Evolutionary conservation across 2,113 vertebrate genomes (phyloP), one percentile per base, ranked within the genome.

Genomic region (Neopipo cinnamomea): DNA sequence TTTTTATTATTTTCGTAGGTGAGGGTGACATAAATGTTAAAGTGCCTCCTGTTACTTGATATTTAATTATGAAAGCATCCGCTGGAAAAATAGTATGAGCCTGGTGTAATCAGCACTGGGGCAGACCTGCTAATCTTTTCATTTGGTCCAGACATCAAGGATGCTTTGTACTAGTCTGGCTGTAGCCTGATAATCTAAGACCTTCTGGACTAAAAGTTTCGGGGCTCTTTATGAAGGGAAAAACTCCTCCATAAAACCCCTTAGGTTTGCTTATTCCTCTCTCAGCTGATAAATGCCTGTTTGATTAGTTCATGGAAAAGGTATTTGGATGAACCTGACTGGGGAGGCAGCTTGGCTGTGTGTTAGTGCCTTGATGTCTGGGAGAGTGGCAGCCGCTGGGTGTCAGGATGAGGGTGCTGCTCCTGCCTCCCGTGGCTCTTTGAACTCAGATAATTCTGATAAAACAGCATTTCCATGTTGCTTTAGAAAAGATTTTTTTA

Each of bases 41-140:
- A 92, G 66, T 75, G 70, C 53, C 86, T 96, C 58, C 73, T 62
- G 88, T 92, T 93, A 85, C 84, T 95, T 79, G 91, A 73, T 91
- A 93, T 35, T 92, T 95, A 92, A 94, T 95, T 96, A 89, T 61
- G 93, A 93, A 95, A 91, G 86, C 88, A 96, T 94, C 91, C 13
- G 0, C 72, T 96, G 88, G 75, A 95, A 89, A 95, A 94, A 91
- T 82, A 89, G 66, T 10, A 19, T 62, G 55, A 87, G 84, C 33
- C 55, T 88, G 83, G 56, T 70, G 74, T 85, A 91, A 92, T 96
- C 91, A 81, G 92, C 21, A 9, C 66, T 25, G 86, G 72, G 59
- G 67, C 84, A 93, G 95, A 82, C 80, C 77, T 73, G 89, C 78
- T 95, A 85, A 95, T 95, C 94, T 92, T 93, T 94, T 89, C 89